A percentile compares a stretch with the other conserved stretches of the same genome.
Conservation (phyloP, 1,140 invertebrate species). For the Ruditapes philippinarum region DNA sequence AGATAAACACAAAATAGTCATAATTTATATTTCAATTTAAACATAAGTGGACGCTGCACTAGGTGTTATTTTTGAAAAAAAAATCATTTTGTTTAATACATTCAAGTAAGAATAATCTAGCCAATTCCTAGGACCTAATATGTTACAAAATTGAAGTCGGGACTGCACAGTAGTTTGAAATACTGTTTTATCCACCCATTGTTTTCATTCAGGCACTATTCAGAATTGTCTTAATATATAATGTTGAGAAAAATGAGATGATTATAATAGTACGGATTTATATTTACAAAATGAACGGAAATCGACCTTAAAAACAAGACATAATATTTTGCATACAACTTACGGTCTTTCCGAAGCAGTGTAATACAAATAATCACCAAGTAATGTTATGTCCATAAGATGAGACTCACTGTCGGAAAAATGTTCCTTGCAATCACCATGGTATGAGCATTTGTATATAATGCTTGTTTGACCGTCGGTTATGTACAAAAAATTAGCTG, state of each 20-base stretch:
- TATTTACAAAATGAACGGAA: not conserved
- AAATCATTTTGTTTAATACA: too few species aligned
- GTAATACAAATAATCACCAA: slow-evolving; percentile 53
- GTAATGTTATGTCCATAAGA: slow-evolving; percentile 50
- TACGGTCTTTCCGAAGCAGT: slow-evolving; percentile 50
- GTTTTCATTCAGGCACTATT: not conserved
- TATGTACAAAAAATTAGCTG: slow-evolving; percentile 13
- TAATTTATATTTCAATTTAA: too few species aligned
- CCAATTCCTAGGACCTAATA: too few species aligned
- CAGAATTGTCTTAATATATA: too few species aligned
- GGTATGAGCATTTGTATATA: slow-evolving; percentile 4
- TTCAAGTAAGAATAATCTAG: too few species aligned
- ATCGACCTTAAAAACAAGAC: not conserved
- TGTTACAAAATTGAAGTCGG: not conserved
- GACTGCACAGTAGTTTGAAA: not conserved
- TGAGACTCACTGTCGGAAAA: not conserved
- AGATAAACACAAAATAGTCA: too few species aligned
- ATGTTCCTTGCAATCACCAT: not conserved
- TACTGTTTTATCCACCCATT: too few species aligned
- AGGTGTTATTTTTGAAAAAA: too few species aligned
- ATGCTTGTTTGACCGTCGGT: slow-evolving; percentile 16
- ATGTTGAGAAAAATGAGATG: too few species aligned
- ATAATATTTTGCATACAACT: too few species aligned
- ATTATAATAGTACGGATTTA: too few species aligned
- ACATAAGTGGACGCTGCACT: too few species aligned